phyloP scores from a whole-genome alignment of 2,888 invertebrate species.

The Spodoptera exigua region DNA sequence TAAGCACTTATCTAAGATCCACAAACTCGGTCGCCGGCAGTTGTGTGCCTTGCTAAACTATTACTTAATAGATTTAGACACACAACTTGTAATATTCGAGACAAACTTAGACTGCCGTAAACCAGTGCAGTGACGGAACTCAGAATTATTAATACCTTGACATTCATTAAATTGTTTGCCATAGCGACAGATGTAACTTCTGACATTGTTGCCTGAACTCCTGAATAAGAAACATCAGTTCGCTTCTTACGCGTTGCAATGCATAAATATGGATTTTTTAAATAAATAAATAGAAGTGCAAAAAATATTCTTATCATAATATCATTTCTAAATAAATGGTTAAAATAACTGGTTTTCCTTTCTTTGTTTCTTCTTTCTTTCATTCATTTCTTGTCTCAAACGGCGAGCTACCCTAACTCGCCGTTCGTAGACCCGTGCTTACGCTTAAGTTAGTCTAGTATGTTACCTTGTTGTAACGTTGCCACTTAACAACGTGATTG shows the following conservation, averaged over 20 bases:
- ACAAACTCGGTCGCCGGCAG: conserved; percentile 14
- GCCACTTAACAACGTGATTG: too few species aligned
- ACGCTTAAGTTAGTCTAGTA: too few species aligned
- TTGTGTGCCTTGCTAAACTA: conserved; percentile 16
- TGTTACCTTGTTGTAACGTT: too few species aligned
- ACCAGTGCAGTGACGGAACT: conserved; percentile 16
- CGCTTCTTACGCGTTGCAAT: conserved; percentile 11
- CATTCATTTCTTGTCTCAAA: too few species aligned
- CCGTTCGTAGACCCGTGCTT: too few species aligned
- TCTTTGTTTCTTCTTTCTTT: too few species aligned
- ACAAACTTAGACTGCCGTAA: conserved; percentile 32
- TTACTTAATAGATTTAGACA: conserved; percentile 33
- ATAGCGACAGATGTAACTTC: conserved; percentile 20
- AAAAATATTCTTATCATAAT: too few species aligned
- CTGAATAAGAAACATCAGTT: conserved; percentile 26
- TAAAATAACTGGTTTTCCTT: too few species aligned
- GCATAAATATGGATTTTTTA: not conserved
- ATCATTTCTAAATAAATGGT: too few species aligned
- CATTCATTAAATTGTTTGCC: conserved; percentile 46
- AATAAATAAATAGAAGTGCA: too few species aligned
- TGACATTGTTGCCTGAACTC: conserved; percentile 24
- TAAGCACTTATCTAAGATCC: conserved; percentile 20
- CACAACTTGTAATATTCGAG: conserved; percentile 32
- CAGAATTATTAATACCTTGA: conserved; percentile 28
- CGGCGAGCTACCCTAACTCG: too few species aligned